A percentile compares a stretch with the other conserved stretches of the same genome.
Evolutionary conservation across 2,797 vertebrate species (phyloP).

Genomic region (Sebastes wilsoni): DNA sequence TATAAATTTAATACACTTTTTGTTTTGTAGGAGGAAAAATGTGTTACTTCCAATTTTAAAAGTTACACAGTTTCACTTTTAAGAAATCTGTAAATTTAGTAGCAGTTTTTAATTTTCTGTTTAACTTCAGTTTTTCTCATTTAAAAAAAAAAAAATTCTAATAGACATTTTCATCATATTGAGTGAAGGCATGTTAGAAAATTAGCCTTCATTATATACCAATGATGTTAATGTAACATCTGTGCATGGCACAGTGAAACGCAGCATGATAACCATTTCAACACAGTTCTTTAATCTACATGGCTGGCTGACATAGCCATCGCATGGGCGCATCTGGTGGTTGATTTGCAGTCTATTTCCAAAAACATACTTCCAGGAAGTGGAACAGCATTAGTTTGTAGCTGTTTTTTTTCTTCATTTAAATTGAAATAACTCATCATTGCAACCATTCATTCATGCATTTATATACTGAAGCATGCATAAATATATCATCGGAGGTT

Average conservation of each 20-base stretch:
- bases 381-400: conserved; percentile 30
- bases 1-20: neutral
- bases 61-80: neutral
- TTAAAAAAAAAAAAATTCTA: conserved; percentile 11
- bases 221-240: conserved; percentile 23
- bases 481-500: conserved; percentile 2
- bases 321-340: neutral
- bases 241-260: conserved; percentile 32
- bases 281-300: conserved; percentile 18
- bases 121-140: neutral
- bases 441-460: conserved; percentile 23
- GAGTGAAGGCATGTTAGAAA: conserved; percentile 6
- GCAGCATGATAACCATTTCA: conserved; percentile 21
- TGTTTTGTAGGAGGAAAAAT: no score
- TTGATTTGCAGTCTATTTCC: conserved; percentile 16
- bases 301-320: conserved; percentile 20
- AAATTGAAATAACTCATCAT: conserved; percentile 26
- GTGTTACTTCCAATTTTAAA: neutral
- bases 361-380: conserved; percentile 22
- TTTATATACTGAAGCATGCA: conserved; percentile 10
- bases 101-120: neutral
- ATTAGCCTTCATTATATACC: conserved; percentile 21
- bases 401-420: conserved; percentile 15
- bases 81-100: neutral
- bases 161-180: neutral